Evolutionary conservation across 2,888 invertebrate species (phyloP).

Genomic region (Ommatoiulus sabulosus): DNA sequence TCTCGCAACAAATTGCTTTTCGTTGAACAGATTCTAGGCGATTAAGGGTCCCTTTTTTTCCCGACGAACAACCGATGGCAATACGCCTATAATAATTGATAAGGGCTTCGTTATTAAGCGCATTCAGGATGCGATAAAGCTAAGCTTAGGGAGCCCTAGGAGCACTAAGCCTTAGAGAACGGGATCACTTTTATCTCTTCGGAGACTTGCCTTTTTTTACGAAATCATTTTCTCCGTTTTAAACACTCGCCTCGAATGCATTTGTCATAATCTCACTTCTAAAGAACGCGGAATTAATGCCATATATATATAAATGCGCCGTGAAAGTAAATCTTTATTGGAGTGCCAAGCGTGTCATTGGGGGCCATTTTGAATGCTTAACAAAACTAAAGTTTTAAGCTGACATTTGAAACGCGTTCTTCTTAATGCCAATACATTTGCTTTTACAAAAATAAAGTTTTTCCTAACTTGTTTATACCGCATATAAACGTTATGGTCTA

Average conservation of each 20-base stretch:
- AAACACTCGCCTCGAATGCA: not conserved
- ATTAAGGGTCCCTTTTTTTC: not conserved
- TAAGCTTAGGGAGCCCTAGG: conserved; percentile 3
- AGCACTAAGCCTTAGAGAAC: not conserved
- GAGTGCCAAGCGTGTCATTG: no score
- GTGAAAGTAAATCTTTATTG: no score
- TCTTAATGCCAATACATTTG: no score
- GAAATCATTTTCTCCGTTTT: not conserved
- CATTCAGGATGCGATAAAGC: not conserved
- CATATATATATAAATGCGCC: no score
- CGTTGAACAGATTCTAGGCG: conserved; percentile 30
- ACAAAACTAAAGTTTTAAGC: no score
- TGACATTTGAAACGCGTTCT: no score
- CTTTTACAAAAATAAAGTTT: no score
- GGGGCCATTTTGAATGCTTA: no score
- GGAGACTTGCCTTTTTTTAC: not conserved
- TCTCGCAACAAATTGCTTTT: conserved; percentile 40
- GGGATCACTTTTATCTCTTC: conserved; percentile 1
- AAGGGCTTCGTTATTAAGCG: not conserved
- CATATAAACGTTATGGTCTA: no score
- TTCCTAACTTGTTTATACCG: no score
- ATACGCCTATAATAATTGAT: conserved; percentile 21
- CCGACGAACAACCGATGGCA: not conserved
- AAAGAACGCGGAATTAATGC: not conserved
- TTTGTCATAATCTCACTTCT: conserved; percentile 25